phyloP scores from a whole-genome alignment of 2,113 vertebrate genomes.

The Turdus rufiventris region DNA sequence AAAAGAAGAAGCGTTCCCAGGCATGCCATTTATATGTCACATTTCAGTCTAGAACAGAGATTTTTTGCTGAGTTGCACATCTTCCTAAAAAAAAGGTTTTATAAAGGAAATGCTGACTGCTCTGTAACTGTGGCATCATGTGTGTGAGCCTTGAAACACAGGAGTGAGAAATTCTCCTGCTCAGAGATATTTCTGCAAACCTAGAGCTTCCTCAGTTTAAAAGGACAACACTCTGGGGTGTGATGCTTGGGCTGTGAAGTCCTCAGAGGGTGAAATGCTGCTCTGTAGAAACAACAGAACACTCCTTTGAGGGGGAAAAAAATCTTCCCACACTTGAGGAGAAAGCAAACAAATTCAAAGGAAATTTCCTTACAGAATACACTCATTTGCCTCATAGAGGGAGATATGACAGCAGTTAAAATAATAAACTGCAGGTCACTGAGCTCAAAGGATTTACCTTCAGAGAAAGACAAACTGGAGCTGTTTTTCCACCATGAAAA shows the following conservation, averaged over 20 bases:
- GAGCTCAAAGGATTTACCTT: background rate
- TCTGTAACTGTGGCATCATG: background rate
- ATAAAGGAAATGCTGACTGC: conserved; percentile 12
- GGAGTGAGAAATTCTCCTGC: background rate
- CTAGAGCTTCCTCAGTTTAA: background rate
- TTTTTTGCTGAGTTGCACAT: conserved; percentile 49
- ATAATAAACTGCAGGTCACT: background rate
- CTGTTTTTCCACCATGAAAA: background rate
- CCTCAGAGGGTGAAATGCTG: background rate
- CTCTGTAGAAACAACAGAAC: background rate
- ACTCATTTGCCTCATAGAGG: background rate
- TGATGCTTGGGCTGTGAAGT: background rate
- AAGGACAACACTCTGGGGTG: background rate
- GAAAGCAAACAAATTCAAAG: conserved; percentile 3
- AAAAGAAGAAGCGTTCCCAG: conserved; percentile 17
- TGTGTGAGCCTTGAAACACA: background rate
- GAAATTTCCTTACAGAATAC: background rate
- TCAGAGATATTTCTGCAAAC: background rate
- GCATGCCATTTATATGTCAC: conserved; percentile 28
- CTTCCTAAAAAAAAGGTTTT: background rate
- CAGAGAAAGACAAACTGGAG: background rate
- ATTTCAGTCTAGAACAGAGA: conserved; percentile 15
- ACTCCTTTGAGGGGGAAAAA: background rate
- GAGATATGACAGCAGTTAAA: background rate
- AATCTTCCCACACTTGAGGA: background rate